Evolutionary conservation across 2,797 vertebrate genomes (phyloP), one percentile per base, ranked within the genome.

Genomic region (Mus spretus): DNA sequence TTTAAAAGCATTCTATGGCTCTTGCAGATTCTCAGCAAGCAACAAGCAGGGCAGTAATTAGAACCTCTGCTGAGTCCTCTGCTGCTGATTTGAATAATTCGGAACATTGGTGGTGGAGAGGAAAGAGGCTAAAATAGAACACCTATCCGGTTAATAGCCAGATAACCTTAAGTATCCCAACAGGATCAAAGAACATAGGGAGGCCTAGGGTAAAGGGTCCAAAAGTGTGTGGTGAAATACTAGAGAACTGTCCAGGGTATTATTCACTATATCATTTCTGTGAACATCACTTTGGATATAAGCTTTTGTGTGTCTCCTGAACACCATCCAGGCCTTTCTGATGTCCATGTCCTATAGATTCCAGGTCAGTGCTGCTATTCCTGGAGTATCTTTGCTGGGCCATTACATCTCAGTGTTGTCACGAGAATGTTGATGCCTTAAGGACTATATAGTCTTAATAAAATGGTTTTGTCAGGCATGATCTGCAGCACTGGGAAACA

Each of bases 31-130:
- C 55, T 83, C 77, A 82, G 84, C 80, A 89, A 96, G 37, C n/a
- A 22, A 70, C 75, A 74, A 87, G 61, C 65, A 91, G 90, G 82
- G 67, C 77, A 93, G 59, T 97, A 95, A 95, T 95, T 95, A 97
- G 93, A 77, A 61, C 47, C 85, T 83, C 87, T 88, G 86, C 88
- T 95, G 93, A 92, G 90, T 59, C 31, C 59, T 63, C 78, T 20
- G 17, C 37, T 82, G 11, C 81, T 8, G 37, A 95, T 81, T 50
- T 93, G 90, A 95, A 94, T 96, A 93, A 95, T 47, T 89, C 59
- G 90, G 83, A 94, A 91, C 88, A 65, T 4, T 53, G 55, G 72
- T 53, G 67, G 55, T 93, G 59, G 80, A n/a, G 34, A 11, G 9
- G 26, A 74, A 59, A 97, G 53, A 34, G 11, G 82, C 47, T 81